These are phyloP conservation scores for Pantherophis vulpinus DNA, from an alignment of 2,797 vertebrate genomes.

Conservation along the genomic window DNA sequence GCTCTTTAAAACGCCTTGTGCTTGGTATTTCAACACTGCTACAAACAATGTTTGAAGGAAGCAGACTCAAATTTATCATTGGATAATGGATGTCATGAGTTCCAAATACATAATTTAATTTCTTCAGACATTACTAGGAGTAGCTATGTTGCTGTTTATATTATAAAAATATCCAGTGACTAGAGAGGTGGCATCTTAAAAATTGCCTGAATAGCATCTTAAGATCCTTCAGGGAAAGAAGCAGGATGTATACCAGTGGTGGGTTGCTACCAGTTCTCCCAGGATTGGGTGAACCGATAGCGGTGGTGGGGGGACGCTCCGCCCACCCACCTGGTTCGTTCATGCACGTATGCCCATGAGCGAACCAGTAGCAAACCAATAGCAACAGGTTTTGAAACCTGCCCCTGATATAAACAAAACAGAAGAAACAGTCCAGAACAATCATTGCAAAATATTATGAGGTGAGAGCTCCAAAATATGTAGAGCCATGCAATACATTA, in stretches of 20 bases:
- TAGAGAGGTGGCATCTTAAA: too few species aligned
- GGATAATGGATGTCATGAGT: background rate
- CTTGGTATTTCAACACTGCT: background rate
- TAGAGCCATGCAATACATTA: background rate
- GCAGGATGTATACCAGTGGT: background rate
- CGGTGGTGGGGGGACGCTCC: too few species aligned
- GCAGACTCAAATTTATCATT: background rate
- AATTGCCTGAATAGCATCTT: background rate
- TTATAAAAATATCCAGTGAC: background rate
- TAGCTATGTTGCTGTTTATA: background rate
- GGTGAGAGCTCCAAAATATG: background rate
- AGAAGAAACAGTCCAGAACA: background rate
- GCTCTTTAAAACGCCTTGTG: background rate
- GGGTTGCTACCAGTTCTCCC: too few species aligned
- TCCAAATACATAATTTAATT: background rate
- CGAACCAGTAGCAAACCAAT: too few species aligned
- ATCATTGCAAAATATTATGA: background rate
- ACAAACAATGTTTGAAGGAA: background rate
- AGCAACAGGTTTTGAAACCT: too few species aligned
- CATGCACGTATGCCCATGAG: too few species aligned
- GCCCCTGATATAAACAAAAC: background rate
- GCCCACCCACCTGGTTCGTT: too few species aligned
- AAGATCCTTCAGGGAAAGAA: background rate
- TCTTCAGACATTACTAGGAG: background rate
- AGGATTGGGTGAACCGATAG: too few species aligned